phyloP scores from a whole-genome alignment of 1,140 invertebrate genomes.

The Lordiphosa clarofinis region DNA sequence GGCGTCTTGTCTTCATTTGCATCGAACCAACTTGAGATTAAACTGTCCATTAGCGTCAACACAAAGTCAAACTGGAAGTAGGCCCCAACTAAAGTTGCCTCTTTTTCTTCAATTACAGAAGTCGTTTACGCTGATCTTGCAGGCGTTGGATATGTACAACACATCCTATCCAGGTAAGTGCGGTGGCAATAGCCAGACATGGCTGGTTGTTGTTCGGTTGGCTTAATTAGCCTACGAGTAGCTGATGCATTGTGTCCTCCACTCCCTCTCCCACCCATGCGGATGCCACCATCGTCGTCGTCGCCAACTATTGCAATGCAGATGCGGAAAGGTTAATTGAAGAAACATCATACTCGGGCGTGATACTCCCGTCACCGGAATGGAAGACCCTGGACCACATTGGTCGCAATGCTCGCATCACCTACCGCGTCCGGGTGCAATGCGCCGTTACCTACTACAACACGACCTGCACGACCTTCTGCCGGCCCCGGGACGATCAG shows the following conservation, averaged over 20 bases:
- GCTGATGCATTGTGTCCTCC: constrained; percentile 26
- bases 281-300: constrained; percentile 41
- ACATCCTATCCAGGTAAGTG: constrained; percentile 84
- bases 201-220: constrained; percentile 53
- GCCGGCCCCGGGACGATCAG: constrained; percentile 93
- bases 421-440: constrained; percentile 93
- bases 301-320: constrained; percentile 60
- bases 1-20: constrained; percentile 65
- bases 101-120: constrained; percentile 83
- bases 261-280: constrained; percentile 18
- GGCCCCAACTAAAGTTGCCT: constrained; percentile 29
- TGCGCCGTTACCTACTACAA: constrained; percentile 97
- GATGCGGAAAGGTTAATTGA: constrained; percentile 89
- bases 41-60: constrained; percentile 74
- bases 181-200: constrained; percentile 60
- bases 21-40: constrained; percentile 59
- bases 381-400: constrained; percentile 94
- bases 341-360: constrained; percentile 92
- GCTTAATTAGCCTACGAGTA: constrained; percentile 63
- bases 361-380: constrained; percentile 91
- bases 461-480: constrained; percentile 95
- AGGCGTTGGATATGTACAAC: constrained; percentile 91
- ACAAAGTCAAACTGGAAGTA: constrained; percentile 38
- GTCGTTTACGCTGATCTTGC: constrained; percentile 93
- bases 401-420: constrained; percentile 86